Evolutionary conservation across 1,140 invertebrate genomes (phyloP), one percentile per base, ranked within the genome.

Genomic region (Aphelinus certus): DNA sequence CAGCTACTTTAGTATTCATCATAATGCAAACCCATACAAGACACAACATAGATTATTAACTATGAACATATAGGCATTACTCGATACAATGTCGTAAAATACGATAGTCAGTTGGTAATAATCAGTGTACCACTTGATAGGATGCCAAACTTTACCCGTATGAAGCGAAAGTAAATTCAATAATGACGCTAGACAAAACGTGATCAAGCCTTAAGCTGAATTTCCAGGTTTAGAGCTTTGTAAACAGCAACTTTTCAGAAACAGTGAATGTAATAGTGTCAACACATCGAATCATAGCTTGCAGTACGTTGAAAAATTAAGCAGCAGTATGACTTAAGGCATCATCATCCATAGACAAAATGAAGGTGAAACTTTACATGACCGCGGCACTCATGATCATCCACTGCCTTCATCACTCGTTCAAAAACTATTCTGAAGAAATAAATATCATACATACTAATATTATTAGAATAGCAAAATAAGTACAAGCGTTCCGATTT

Each of bases 371-470:
- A 43, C 26, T 26, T 26, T 26, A 26, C 26, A 26, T 26, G 26
- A 26, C 26, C 26, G 26, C 42, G 58, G 42, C 45, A 60, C 5
- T 2, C 7, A 63, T 9, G 2, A n/a, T 63, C 61, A 48, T 48
- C 48, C 63, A 65, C 63, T 65, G 63, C 63, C 63, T 65, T 65
- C 48, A 53, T 65, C 3, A 5, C 46, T 10, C 63, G 47, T 26
- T 65, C 48, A n/a, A 43, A 10, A 48, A n/a, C 9, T 62, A 45
- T 62, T 62, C 43, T 7, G 7, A 45, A 4, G 46, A 62, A 7
- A 9, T 46, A 47, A 62, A 7, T 45, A 45, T 5, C 43, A 45
- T 45, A 3, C 26, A 42, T 58, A 5, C 43, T 6, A 43, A 6
- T 43, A 43, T 2, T 7, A 60, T 2, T 60, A 43, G 3, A 6